Base-by-base conservation (phyloP, 2,888 invertebrate species). In the Chironomus riparius region DNA sequence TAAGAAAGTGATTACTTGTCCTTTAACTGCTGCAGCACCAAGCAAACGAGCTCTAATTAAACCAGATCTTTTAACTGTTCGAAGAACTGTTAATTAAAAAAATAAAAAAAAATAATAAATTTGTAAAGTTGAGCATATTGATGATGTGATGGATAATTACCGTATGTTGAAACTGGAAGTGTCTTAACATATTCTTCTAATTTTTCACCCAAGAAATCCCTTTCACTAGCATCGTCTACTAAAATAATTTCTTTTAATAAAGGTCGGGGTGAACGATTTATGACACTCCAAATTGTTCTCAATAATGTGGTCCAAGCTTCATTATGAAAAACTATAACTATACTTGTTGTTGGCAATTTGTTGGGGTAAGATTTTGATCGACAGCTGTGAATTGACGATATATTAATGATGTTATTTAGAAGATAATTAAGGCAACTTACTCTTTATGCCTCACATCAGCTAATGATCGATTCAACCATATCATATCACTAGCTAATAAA, bases 321-420 rank as follows among this genome's bases (percentile, higher is more conserved):
- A 84, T 99, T 99, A 86, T 99, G 98, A 86, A 99, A 99, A 75
- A 99, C 98, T 81, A 99, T 97, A 78, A 99, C 96, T 80, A 99
- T 95, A 81, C 96, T 95, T 22, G 98, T 97, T 62, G 93, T 91
- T 4, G 98, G 98, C 81, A 98, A 87, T 78, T 91, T 86, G 69
- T 88, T 87, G 61, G 92, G 89, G 83, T 95, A 93, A 76, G 85
- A 86, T 83, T 95, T 95, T 80, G 86, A 87, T 83, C 91, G 92
- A 83, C 95, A 95, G 78, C 93, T 93, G 18, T 50, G n/a, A 50
- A 56, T 56, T 15, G 10, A 50, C 4, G 7, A 56, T 56, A 3
- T 10, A 61, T 77, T 70, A 77, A 50, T 65, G 38, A 38, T 77
- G 71, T 3, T 47, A 4, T 28, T 24, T 24, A 3, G 22, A 24